Evolutionary conservation across 2,797 vertebrate species (phyloP).

Genomic region (Dallia pectoralis): DNA sequence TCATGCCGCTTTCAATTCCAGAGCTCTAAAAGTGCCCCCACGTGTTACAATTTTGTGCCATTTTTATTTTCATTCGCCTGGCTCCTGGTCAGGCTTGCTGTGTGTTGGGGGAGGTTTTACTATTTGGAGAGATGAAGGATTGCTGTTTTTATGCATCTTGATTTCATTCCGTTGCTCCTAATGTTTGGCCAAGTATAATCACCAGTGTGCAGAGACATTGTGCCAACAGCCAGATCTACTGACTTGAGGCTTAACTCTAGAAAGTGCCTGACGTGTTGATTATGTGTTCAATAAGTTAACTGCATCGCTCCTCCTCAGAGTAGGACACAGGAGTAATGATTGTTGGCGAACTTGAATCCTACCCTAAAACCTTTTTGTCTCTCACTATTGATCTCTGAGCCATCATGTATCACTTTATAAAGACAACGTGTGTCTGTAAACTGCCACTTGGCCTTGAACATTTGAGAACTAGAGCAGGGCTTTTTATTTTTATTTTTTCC

Average conservation of each 20-base stretch:
- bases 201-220: slow-evolving; percentile 42
- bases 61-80: slow-evolving; percentile 31
- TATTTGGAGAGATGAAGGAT: slow-evolving; percentile 14
- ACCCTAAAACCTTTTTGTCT: not conserved
- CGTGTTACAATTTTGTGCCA: slow-evolving; percentile 32
- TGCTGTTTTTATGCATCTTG: slow-evolving; percentile 17
- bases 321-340: not conserved
- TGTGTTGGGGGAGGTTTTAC: not conserved
- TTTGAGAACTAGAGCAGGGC: not conserved
- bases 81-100: slow-evolving; percentile 14
- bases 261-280: slow-evolving; percentile 61
- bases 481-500: not conserved
- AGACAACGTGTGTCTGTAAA: not conserved
- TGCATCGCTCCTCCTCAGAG: not conserved
- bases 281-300: slow-evolving; percentile 14
- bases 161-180: slow-evolving; percentile 27
- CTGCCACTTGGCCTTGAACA: not conserved
- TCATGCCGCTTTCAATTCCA: slow-evolving; percentile 48
- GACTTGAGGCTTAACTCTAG: slow-evolving; percentile 18
- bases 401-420: not conserved
- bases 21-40: slow-evolving; percentile 58
- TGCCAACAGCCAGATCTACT: slow-evolving; percentile 50
- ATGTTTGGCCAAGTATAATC: slow-evolving; percentile 24
- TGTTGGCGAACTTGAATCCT: not conserved
- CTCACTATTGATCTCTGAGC: not conserved